Base-by-base conservation (phyloP, 2,888 invertebrate species). In the Trissolcus brochymenae region DNA sequence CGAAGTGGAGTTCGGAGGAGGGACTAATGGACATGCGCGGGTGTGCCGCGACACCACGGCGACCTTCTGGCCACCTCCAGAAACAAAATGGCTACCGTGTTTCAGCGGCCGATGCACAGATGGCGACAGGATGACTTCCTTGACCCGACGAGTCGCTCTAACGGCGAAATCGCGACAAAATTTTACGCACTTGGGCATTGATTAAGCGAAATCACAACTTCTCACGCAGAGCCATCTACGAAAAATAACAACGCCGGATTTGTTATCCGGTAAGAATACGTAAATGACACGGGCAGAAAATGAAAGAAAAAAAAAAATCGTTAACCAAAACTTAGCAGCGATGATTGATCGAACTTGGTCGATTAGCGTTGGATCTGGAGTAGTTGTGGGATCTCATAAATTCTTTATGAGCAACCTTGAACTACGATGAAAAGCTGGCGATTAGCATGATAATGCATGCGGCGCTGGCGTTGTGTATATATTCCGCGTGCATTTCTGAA, bases 21-120 rank as follows among this genome's bases (percentile, higher is more conserved):
- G 87, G 87, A 88, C 90, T 90, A 91, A 90, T 91, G 88, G 89
- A 87, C 91, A 90, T 90, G 91, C 90, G 91, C 90, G 88, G 89
- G 88, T 89, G 88, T 87, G 87, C 84, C 87, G 86, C 88, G 88
- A 88, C 87, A 87, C 87, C 84, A 87, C 90, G 89, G 89, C 89
- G 88, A 90, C 89, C 89, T 88, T 88, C 89, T 89, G 89, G 89
- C 88, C 88, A 88, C 87, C 87, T 89, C 89, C 89, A 89, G 90
- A 90, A 91, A 92, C 92, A 92, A 92, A 92, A 92, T 92, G 92
- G 92, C 91, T 91, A 91, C 89, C 90, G 64, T 67, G 80, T 77
- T 89, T 87, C 81, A 55, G 41, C 61, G 73, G 76, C 75, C 80
- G 40, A 6, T 77, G 64, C 83, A 85, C 82, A 91, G 91, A 90